A percentile compares a stretch with the other conserved stretches of the same genome.
Evolutionary conservation across 2,888 invertebrate species (phyloP).

Genomic region (Choreutis nemorana): DNA sequence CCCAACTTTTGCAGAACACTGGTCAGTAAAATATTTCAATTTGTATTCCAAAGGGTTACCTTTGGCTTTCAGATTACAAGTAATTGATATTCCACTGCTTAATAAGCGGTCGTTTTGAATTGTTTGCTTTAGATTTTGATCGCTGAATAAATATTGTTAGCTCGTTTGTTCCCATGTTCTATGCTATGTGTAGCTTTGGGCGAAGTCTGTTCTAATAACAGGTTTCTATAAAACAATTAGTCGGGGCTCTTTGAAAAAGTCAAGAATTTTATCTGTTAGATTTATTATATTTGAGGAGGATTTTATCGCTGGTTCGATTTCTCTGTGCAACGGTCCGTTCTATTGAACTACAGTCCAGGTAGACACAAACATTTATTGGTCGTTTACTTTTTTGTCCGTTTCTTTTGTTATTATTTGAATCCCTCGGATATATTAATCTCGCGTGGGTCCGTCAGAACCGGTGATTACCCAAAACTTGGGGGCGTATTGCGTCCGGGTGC

Average conservation of each 20-base stretch:
- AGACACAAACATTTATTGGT: constrained; percentile 51
- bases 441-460: constrained; percentile 49
- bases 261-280: constrained; percentile 53
- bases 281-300: constrained; percentile 59
- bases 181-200: constrained; percentile 21
- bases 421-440: constrained; percentile 63
- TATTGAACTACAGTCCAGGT: constrained; percentile 39
- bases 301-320: constrained; percentile 48
- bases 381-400: constrained; percentile 57
- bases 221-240: constrained; percentile 54
- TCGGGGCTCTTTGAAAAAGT: constrained; percentile 40
- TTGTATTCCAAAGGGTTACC: not conserved
- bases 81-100: not conserved
- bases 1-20: constrained; percentile 27
- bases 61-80: not conserved
- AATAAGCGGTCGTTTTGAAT: too few relatives aligned
- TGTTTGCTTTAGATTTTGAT: constrained; percentile 21
- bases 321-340: constrained; percentile 25
- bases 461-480: constrained; percentile 60
- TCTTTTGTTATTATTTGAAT: constrained; percentile 54
- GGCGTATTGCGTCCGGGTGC: constrained; percentile 60
- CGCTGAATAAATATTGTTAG: constrained; percentile 15
- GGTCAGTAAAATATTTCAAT: not conserved
- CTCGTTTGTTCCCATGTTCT: constrained; percentile 24
- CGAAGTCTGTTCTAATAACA: constrained; percentile 43